These are phyloP conservation scores for Apeltes quadracus DNA, from an alignment of 2,113 vertebrate genomes.

Conservation along the genomic window DNA sequence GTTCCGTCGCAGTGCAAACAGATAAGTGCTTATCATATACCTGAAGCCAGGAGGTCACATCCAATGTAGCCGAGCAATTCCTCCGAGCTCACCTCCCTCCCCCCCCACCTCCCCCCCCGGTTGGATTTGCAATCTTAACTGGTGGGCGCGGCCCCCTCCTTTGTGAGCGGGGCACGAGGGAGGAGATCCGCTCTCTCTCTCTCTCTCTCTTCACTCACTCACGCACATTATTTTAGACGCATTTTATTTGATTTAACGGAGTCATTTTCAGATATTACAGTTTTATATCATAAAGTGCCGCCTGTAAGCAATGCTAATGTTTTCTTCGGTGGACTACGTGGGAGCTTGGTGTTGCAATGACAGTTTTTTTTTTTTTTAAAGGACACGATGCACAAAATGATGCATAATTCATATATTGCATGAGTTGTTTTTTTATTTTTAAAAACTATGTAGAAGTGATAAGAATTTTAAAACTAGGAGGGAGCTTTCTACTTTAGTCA, in stretches of 20 bases:
- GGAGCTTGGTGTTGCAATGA: too few species aligned
- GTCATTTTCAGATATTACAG: constrained; percentile 28
- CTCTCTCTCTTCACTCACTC: neutral
- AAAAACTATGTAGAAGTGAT: neutral
- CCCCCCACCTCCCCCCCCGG: too few species aligned
- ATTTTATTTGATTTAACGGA: neutral
- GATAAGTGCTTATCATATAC: constrained; percentile 81
- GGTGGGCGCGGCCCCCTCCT: constrained; percentile 46
- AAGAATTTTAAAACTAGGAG: neutral
- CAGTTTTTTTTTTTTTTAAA: neutral
- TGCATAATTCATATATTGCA: too few species aligned
- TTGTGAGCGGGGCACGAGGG: constrained; percentile 58
- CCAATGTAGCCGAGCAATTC: constrained; percentile 72
- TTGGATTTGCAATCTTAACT: constrained; percentile 74
- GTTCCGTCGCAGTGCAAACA: constrained; percentile 67
- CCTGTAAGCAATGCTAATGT: neutral
- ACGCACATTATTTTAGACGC: constrained; percentile 2
- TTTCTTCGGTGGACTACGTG: neutral
- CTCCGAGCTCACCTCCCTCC: constrained; percentile 64
- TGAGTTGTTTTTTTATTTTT: too few species aligned
- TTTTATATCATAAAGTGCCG: constrained; percentile 15
- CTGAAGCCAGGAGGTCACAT: constrained; percentile 75
- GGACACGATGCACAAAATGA: too few species aligned
- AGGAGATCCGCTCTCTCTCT: constrained; percentile 43
- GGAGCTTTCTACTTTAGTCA: neutral